These are phyloP conservation scores for Plusia festucae DNA, from an alignment of 2,888 invertebrate species.

Conservation along the genomic window DNA sequence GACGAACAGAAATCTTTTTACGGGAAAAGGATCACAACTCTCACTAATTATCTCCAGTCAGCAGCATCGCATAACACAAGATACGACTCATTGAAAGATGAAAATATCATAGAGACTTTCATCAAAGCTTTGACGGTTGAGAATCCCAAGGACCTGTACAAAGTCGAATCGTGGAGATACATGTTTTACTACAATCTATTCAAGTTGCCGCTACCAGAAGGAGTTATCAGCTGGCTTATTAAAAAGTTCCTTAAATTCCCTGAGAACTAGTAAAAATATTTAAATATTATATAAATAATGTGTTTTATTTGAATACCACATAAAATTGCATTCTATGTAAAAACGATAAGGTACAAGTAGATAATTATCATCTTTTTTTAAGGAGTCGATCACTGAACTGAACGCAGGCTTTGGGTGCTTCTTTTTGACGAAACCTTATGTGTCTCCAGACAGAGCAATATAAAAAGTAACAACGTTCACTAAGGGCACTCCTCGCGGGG, in stretches of 20 bases:
- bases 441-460: too few relatives aligned
- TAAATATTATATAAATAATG: neutral
- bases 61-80: conserved; percentile 76
- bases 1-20: conserved; percentile 91
- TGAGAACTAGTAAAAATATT: conserved; percentile 49
- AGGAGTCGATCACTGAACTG: too few relatives aligned
- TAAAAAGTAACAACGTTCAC: too few relatives aligned
- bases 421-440: too few relatives aligned
- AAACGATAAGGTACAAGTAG: too few relatives aligned
- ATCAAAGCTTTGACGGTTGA: conserved; percentile 90
- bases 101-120: conserved; percentile 90
- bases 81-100: conserved; percentile 87
- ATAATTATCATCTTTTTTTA: too few relatives aligned
- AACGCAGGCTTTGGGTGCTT: too few relatives aligned
- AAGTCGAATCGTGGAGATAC: conserved; percentile 92
- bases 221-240: conserved; percentile 89
- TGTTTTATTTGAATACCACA: neutral
- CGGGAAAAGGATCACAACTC: conserved; percentile 91
- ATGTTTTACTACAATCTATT: conserved; percentile 91
- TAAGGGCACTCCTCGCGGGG: too few relatives aligned
- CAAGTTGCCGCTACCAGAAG: conserved; percentile 88
- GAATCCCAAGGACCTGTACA: conserved; percentile 90
- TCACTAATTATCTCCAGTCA: conserved; percentile 89
- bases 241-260: conserved; percentile 92
- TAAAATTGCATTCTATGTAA: too few relatives aligned